phyloP scores from a whole-genome alignment of 1,140 invertebrate genomes.

The Zaprionus inermis region DNA sequence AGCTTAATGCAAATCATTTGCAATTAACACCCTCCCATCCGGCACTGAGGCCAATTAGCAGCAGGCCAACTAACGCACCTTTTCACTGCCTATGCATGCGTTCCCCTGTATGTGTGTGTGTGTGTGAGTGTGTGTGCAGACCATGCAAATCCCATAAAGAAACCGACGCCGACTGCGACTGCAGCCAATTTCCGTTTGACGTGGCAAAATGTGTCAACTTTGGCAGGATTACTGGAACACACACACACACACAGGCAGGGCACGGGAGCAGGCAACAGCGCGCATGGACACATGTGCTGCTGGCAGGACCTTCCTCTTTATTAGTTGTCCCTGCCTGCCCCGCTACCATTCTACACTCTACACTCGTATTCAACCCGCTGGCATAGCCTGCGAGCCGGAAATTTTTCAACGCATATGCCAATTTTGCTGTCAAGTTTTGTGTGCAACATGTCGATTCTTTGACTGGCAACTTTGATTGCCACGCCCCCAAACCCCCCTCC shows the following conservation, averaged over 20 bases:
- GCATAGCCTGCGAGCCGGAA: conserved; percentile 46
- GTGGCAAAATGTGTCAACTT: conserved; percentile 73
- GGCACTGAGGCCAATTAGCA: conserved; percentile 54
- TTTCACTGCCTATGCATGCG: conserved; percentile 21
- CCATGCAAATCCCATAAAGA: conserved; percentile 56
- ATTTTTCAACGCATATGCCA: conserved; percentile 78
- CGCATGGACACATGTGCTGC: conserved; percentile 1
- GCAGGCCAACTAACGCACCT: conserved; percentile 7
- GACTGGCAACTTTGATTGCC: conserved; percentile 32
- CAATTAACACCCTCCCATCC: conserved; percentile 50
- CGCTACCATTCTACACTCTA: too few species aligned
- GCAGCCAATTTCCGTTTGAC: conserved; percentile 75
- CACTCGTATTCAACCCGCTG: too few species aligned
- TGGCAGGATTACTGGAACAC: conserved; percentile 66
- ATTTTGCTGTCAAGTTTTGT: conserved; percentile 72
- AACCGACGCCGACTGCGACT: conserved; percentile 49
- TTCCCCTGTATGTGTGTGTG: neutral
- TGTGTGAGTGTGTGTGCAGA: conserved; percentile 26
- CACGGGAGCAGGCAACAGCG: neutral
- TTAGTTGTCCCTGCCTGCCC: conserved; percentile 56
- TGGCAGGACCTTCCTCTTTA: conserved; percentile 46
- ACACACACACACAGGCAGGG: conserved; percentile 28
- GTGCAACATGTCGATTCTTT: conserved; percentile 52
- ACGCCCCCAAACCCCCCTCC: neutral
- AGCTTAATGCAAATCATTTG: conserved; percentile 60